phyloP scores from a whole-genome alignment of 2,113 vertebrate genomes.

The Nyctereutes procyonoides region DNA sequence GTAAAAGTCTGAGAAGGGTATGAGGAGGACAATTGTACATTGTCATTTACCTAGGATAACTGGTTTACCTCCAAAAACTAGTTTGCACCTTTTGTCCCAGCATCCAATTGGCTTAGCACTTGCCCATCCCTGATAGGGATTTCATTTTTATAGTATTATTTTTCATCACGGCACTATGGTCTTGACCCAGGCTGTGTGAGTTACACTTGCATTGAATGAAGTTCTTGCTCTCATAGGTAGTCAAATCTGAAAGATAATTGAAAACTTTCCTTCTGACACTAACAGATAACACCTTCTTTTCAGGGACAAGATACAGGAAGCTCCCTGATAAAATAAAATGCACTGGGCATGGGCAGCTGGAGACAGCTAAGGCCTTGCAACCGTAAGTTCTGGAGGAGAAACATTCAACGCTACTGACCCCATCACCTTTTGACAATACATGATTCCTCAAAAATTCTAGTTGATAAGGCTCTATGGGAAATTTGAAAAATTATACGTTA shows the following conservation, averaged over 20 bases:
- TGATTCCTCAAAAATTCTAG: not conserved
- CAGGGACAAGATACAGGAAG: not conserved
- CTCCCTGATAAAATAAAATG: not conserved
- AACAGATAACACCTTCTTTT: not conserved
- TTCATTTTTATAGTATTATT: not conserved
- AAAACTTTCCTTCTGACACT: not conserved
- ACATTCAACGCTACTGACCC: accelerated
- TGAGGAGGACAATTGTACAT: too few species aligned
- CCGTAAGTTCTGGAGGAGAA: not conserved
- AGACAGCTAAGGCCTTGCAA: not conserved
- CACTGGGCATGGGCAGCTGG: not conserved
- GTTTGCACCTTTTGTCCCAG: not conserved
- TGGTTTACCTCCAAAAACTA: not conserved
- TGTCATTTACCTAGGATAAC: not conserved
- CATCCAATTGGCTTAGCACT: not conserved
- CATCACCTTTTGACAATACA: not conserved
- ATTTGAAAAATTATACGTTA: not conserved
- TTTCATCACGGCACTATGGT: not conserved
- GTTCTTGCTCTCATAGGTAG: not conserved
- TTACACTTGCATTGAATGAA: not conserved
- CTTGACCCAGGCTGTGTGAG: not conserved
- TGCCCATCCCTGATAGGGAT: not conserved
- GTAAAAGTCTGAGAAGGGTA: not conserved
- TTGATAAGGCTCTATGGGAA: not conserved
- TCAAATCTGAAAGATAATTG: not conserved